Evolutionary conservation across 2,888 invertebrate genomes (phyloP), one percentile per base, ranked within the genome.

Genomic region (Eubasilissa splendida): DNA sequence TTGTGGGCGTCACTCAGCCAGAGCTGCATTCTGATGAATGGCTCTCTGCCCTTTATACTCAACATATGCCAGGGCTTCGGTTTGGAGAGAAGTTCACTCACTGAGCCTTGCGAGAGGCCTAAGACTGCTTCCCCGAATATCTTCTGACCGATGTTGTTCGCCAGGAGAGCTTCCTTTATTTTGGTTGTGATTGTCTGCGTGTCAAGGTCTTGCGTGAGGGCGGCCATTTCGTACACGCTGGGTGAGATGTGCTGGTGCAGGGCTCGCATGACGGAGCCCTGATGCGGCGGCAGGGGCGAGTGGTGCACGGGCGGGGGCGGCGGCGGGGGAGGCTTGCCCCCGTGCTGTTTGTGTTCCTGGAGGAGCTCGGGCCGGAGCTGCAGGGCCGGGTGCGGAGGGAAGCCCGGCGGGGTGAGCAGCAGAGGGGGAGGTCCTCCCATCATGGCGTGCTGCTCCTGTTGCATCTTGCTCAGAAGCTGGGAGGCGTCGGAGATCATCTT

Each of bases 51-150:
- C 88, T 99, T 99, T 87, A 98, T 97, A 87, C 98, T 98, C 77
- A 99, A 92, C 98, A 99, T 98, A 87, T 98, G 98, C 99, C 99
- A 99, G 0, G 99, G 99, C 86, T 99, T 99, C 4, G 99, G 99
- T 88, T 99, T 99, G 82, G 98, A 98, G 8, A 99, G 92, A 83
- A 99, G 91, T 88, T 99, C 99, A 86, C 98, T 98, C 11, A 99
- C 99, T 2, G 99, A 97, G 11, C 97, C 99, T 89, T 99, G 99
- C 0, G 98, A 98, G 52, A 99, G 91, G 0, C 98, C 99, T 12
- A 99, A 91, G 4, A 99, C 98, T 0, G 97, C 98, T 90, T 99
- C 99, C 10, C 99, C 99, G 86, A 99, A 99, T 83, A 97, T 97
- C 92, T 99, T 99, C 89, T 99, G 99, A 3, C 99, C 99, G 85